Evolutionary conservation across 2,888 invertebrate species (phyloP), one percentile per base, ranked within the genome.

Genomic region (Epirrhoe alternata): DNA sequence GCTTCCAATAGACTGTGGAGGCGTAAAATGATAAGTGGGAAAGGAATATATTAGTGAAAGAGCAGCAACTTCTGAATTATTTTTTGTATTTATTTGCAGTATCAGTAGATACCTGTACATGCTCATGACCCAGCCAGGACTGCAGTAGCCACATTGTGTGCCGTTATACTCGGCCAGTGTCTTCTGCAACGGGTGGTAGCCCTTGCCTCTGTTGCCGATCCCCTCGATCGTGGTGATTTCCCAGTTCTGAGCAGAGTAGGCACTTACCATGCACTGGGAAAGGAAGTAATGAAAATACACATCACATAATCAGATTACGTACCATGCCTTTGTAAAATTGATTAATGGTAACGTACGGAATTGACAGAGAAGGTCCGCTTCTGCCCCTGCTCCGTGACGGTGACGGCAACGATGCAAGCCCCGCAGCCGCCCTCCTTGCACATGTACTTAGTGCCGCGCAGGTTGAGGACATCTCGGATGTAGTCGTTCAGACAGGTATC

Each of bases 111-210:
- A 95, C 95, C 95, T 94, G 87, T 95, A 94, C 96, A 96, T 96
- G 77, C 94, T 95, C 96, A 96, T 96, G 52, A 96, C 94, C 94
- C 96, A 95, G 10, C 96, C 97, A 0, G 97, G 96, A 50, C 95
- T 95, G 78, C 97, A 97, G 80, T 92, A 96, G 0, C 96, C 96
- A 80, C 96, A 96, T 79, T 96, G 96, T 1, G 95, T 94, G 1
- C 96, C 96, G 79, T 95, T 94, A 75, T 95, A 93, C 65, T 94
- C 87, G 6, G 95, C 95, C 57, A 96, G 83, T 3, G 94, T 89
- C 58, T 87, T 89, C 80, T 96, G 96, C 14, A 97, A 92, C 2
- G 94, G 92, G 77, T 96, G 95, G 75, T 96, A 96, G 1, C 96
- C 96, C 1, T 84, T 86, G 56, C 87, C 89, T 74, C 91, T 93